These are phyloP conservation scores for Formica selysi DNA, from an alignment of 1,140 invertebrate species.

Conservation along the genomic window DNA sequence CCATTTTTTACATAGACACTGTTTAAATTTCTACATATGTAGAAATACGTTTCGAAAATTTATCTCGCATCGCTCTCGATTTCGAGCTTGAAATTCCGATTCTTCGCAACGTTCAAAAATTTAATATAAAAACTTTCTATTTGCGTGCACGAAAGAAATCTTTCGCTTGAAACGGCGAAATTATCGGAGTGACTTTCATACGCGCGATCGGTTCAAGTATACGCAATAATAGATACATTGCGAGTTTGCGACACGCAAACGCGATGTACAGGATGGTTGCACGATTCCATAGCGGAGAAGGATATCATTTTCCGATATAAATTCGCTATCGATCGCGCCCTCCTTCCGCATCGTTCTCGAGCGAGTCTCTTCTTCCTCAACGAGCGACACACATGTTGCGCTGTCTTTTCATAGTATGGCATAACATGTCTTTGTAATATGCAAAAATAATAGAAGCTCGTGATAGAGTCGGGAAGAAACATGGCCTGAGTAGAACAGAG, in stretches of 20 bases:
- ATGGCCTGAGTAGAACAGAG: background rate
- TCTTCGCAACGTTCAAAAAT: background rate
- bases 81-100: background rate
- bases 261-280: background rate
- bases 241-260: background rate
- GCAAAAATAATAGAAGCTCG: constrained; percentile 7
- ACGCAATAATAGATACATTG: background rate
- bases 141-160: background rate
- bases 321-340: constrained; percentile 51
- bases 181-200: background rate
- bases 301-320: constrained; percentile 39
- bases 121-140: background rate
- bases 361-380: background rate
- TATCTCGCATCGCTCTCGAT: background rate
- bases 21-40: no score
- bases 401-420: background rate
- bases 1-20: no score
- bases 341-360: constrained; percentile 2
- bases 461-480: background rate
- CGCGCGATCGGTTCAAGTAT: background rate
- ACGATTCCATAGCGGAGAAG: background rate
- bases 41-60: constrained; percentile 4
- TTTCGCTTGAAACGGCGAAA: background rate
- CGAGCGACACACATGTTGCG: background rate
- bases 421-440: constrained; percentile 15